These are phyloP conservation scores for Ictalurus punctatus DNA, from an alignment of 2,113 vertebrate genomes.

Conservation along the genomic window DNA sequence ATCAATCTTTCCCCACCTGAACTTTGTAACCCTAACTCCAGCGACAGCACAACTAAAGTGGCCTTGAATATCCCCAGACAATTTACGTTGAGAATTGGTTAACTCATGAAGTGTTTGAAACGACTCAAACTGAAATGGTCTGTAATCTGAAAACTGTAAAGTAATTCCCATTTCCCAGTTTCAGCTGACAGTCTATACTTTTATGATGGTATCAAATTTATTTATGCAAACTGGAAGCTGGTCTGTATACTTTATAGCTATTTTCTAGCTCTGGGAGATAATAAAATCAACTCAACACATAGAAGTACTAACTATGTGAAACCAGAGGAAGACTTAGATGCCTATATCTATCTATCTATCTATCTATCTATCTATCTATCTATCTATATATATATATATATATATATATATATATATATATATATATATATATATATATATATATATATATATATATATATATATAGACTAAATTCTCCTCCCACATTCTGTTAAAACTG, in stretches of 20 bases:
- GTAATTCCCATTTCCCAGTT: neutral
- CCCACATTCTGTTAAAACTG: neutral
- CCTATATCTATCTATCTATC: no score
- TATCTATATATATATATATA: no score
- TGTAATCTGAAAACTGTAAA: neutral
- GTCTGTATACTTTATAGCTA: neutral
- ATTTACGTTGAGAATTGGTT: conserved; percentile 39
- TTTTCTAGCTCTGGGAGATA: conserved; percentile 5
- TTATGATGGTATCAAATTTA: neutral
- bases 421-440: no score
- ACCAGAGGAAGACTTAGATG: conserved; percentile 1
- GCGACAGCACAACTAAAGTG: conserved; percentile 20
- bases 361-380: no score
- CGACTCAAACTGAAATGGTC: conserved; percentile 4
- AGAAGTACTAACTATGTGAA: conserved; percentile 25
- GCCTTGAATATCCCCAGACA: conserved; percentile 28
- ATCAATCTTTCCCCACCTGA: conserved; percentile 51
- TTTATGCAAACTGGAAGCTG: neutral
- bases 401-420: no score
- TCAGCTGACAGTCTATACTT: neutral
- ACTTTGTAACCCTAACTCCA: conserved; percentile 45
- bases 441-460: no score
- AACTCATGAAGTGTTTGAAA: conserved; percentile 45
- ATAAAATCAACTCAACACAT: conserved; percentile 35
- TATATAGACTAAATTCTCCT: no score